phyloP scores from a whole-genome alignment of 2,888 invertebrate genomes.

The Drosophila putrida region DNA sequence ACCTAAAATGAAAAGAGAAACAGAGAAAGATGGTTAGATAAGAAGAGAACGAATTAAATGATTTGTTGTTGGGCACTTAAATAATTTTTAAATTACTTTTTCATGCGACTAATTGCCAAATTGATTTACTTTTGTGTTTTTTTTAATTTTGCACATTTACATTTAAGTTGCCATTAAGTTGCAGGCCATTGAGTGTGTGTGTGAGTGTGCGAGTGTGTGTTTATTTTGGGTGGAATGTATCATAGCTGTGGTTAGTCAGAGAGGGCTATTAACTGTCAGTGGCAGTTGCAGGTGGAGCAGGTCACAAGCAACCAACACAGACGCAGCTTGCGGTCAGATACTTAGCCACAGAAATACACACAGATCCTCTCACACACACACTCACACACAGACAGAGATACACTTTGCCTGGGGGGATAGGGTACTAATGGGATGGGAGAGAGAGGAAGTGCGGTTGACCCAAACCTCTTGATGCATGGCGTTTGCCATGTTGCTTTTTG shows the following conservation, averaged over 20 bases:
- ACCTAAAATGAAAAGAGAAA: slow-evolving; percentile 34
- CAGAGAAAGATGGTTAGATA: slow-evolving; percentile 6
- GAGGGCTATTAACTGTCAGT: slow-evolving; percentile 66
- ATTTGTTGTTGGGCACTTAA: slow-evolving; percentile 54
- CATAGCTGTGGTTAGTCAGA: slow-evolving; percentile 32
- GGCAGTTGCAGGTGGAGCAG: slow-evolving; percentile 53
- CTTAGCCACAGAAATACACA: slow-evolving; percentile 42
- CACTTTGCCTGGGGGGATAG: slow-evolving; percentile 5
- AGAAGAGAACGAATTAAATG: slow-evolving; percentile 7
- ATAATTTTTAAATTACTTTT: slow-evolving; percentile 47
- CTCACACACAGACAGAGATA: slow-evolving; percentile 3
- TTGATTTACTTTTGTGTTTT: slow-evolving; percentile 27
- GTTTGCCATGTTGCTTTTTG: slow-evolving; percentile 62
- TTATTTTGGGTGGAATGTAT: slow-evolving; percentile 14
- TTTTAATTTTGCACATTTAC: slow-evolving; percentile 14
- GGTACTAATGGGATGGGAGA: slow-evolving; percentile 3
- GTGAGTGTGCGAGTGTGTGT: slow-evolving; percentile 16
- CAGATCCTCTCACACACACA: slow-evolving; percentile 8
- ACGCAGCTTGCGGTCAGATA: slow-evolving; percentile 60
- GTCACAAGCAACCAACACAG: slow-evolving; percentile 29
- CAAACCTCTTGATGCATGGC: slow-evolving; percentile 20
- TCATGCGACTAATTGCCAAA: slow-evolving; percentile 40
- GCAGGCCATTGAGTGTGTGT: slow-evolving; percentile 2
- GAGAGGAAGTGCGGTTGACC: slow-evolving; percentile 35
- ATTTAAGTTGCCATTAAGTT: slow-evolving; percentile 28